Conservation (phyloP, 2,797 vertebrate genomes). For the Syngnathus rostellatus region DNA sequence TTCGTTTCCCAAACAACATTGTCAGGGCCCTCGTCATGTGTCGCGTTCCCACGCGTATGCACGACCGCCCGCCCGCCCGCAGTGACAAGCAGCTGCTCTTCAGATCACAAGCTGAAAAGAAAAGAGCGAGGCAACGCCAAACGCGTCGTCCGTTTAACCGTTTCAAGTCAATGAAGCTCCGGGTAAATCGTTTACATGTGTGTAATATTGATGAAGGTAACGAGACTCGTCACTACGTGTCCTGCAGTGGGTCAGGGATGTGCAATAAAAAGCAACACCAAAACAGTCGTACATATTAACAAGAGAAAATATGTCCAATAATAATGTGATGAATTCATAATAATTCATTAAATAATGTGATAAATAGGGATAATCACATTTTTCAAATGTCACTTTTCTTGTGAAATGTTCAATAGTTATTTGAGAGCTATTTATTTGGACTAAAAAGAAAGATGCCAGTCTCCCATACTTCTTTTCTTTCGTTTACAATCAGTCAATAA, state of each 20-base stretch:
- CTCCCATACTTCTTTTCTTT: not conserved
- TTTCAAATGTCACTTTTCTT: not conserved
- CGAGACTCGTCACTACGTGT: constrained; percentile 45
- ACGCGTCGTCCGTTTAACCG: constrained; percentile 21
- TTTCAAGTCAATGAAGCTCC: constrained; percentile 30
- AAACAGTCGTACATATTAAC: too few species aligned
- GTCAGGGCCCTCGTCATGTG: constrained; percentile 52
- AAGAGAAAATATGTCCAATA: constrained; percentile 3
- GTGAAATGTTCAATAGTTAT: not conserved
- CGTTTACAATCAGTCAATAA: not conserved
- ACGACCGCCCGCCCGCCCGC: not conserved
- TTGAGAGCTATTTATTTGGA: not conserved
- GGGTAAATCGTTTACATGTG: constrained; percentile 30
- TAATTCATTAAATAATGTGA: too few species aligned
- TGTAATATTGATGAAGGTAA: constrained; percentile 70
- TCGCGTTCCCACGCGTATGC: constrained; percentile 54
- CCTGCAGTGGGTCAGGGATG: constrained; percentile 46
- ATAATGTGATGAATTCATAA: not conserved
- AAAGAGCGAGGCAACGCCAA: constrained; percentile 5
- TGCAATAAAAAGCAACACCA: not conserved
- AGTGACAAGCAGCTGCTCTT: constrained; percentile 57
- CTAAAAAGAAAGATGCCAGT: not conserved
- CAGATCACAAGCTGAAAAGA: constrained; percentile 26
- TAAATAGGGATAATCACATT: too few species aligned
- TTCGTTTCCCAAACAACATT: constrained; percentile 33